Evolutionary conservation across 1,140 invertebrate species (phyloP), one percentile per base, ranked within the genome.

Genomic region (Phthorimaea operculella): DNA sequence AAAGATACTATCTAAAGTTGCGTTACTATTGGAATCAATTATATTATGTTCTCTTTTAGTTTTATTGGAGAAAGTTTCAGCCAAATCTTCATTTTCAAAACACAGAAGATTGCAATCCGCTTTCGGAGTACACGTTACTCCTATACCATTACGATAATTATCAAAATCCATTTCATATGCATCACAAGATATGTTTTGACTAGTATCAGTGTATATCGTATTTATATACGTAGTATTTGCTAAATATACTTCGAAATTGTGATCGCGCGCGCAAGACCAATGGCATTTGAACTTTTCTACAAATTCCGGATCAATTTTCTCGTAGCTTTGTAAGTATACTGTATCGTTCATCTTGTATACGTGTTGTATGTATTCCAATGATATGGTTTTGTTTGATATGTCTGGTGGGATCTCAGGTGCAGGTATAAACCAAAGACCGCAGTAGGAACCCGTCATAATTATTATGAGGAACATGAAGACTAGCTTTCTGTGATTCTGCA

Each of bases 391-490:
- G 17, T 14, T 33, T 9, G 7, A 11, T 1, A 11, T 51, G 14
- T 18, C 15, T 52, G 10, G 11, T 52, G 33, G 17, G 3, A 14
- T 33, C 11, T 4, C 49, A n/a, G 83, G 57, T 39, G 56, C 47
- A 0, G 90, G 90, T 49, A 92, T 68, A 61, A 90, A 88, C 58
- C 88, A 89, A 63, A 92, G 83, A 1, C 87, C 68, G 17, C 84
- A 73, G 62, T 86, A 90, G 33, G 86, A 87, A 9, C 87, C 18
- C 9, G 87, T 87, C 70, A 89, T 91, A 0, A 81, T 52, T 0
- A 83, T 48, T 8, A 92, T 85, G 1, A 92, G 62, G 0, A 60
- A n/a, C 52, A 91, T 84, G 64, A 92, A 92, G 49, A 92, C 89
- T 0, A 83, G 57, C 70, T 92, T 92, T 50, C 91, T 86, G 69